Conservation (phyloP, 2,113 vertebrate species). For the Quiscalus mexicanus region DNA sequence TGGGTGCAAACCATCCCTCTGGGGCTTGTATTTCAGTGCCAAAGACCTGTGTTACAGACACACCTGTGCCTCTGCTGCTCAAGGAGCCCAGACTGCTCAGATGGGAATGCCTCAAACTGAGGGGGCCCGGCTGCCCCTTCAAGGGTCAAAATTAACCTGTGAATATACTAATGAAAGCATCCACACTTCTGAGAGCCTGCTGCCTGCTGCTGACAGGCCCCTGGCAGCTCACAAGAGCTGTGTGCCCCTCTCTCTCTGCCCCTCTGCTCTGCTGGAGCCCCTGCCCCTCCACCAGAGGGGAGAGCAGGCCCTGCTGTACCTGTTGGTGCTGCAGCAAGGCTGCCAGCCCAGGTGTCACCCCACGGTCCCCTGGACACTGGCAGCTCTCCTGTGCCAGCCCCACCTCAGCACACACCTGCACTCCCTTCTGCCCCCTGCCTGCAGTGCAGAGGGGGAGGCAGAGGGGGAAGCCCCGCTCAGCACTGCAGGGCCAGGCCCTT, state of each 20-base stretch:
- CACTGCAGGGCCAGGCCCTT: neutral
- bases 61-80: neutral
- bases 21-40: rapidly evolving
- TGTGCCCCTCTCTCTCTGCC: neutral
- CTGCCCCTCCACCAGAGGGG: neutral
- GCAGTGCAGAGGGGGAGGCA: neutral
- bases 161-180: neutral
- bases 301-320: neutral
- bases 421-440: neutral
- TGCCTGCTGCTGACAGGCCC: neutral
- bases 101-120: neutral
- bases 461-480: neutral
- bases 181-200: neutral
- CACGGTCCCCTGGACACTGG: rapidly evolving
- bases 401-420: neutral
- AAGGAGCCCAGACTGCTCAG: neutral
- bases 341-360: neutral
- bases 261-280: neutral
- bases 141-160: neutral
- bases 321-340: neutral
- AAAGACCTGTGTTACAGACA: neutral
- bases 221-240: neutral
- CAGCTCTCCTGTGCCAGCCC: neutral
- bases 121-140: neutral
- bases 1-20: neutral